Conservation (phyloP, 2,113 vertebrate species). For the Tragelaphus scriptus region DNA sequence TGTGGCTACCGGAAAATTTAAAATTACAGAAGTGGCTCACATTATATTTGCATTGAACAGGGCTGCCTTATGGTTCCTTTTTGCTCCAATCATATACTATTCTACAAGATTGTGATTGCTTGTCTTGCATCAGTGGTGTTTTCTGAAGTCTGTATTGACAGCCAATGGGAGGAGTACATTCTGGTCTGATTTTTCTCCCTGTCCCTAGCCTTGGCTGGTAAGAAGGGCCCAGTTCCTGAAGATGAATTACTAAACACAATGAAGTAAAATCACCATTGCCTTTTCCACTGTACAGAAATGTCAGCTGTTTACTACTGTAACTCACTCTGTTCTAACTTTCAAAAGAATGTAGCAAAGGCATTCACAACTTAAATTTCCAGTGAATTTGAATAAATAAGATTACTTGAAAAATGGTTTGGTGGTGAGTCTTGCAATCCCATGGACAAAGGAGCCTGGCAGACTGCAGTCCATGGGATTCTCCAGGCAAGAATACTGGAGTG, state of each 20-base stretch:
- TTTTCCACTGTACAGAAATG: constrained; percentile 9
- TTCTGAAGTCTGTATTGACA: background rate
- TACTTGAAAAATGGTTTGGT: constrained; percentile 14
- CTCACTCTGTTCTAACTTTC: background rate
- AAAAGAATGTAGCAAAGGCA: background rate
- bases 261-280: background rate
- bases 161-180: background rate
- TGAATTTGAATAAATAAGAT: constrained; percentile 2
- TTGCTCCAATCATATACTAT: background rate
- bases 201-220: background rate
- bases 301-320: background rate
- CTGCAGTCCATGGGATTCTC: background rate
- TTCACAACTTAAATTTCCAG: constrained; percentile 12
- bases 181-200: background rate
- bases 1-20: background rate
- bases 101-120: background rate
- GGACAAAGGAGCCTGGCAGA: background rate
- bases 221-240: background rate
- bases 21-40: background rate
- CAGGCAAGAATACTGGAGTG: background rate
- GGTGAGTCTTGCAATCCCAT: background rate
- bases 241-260: background rate
- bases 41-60: background rate
- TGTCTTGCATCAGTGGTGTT: background rate
- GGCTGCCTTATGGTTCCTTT: background rate